phyloP scores from a whole-genome alignment of 2,113 vertebrate genomes.

The Dromaius novaehollandiae region DNA sequence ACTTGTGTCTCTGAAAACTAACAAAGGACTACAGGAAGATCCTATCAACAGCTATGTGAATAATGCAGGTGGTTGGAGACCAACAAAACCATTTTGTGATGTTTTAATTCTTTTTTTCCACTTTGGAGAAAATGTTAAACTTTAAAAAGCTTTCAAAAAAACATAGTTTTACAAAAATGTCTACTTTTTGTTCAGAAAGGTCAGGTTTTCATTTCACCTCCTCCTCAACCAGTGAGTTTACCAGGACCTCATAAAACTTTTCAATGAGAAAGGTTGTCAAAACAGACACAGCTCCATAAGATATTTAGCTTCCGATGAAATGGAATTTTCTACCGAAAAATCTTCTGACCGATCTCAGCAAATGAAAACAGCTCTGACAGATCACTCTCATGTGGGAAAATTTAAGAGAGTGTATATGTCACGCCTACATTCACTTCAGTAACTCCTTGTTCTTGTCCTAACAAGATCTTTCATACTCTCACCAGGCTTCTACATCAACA shows the following conservation, averaged over 20 bases:
- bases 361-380: background rate
- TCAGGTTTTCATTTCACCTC: background rate
- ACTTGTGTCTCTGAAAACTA: background rate
- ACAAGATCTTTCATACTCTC: background rate
- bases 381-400: background rate
- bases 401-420: background rate
- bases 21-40: background rate
- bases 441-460: constrained; percentile 16
- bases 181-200: background rate
- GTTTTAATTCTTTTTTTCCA: background rate
- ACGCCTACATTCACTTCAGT: background rate
- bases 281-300: background rate
- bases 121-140: background rate
- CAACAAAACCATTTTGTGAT: background rate
- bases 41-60: background rate
- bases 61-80: background rate
- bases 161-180: background rate
- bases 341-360: background rate
- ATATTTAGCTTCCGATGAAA: background rate
- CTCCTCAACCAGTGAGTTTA: background rate
- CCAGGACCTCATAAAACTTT: background rate
- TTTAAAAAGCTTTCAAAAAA: background rate
- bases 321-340: background rate
- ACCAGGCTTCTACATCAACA: background rate
- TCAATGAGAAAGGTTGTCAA: background rate